Percentiles rank a stretch among this genome's conserved stretches.
Evolutionary conservation across 2,888 invertebrate species (phyloP).

Genomic region (Heliconius aoede): DNA sequence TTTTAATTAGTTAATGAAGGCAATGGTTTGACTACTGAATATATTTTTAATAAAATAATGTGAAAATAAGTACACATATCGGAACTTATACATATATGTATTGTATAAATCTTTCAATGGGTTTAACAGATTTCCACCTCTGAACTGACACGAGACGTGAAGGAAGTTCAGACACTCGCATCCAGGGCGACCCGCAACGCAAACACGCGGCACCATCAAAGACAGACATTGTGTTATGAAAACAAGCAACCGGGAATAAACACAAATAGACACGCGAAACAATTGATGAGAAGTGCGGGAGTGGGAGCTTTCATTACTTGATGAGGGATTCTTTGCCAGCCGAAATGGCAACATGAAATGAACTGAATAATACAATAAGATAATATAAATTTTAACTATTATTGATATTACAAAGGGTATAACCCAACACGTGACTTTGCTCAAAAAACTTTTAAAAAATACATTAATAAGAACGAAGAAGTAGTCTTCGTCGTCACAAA

Average conservation of each 20-base stretch:
- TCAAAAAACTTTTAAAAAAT: no score
- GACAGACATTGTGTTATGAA: conserved; percentile 81
- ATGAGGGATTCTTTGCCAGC: conserved; percentile 63
- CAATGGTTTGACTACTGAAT: background rate
- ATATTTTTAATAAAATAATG: background rate
- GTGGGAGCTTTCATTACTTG: conserved; percentile 61
- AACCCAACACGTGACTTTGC: no score
- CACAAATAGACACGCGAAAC: conserved; percentile 79
- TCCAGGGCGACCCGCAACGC: conserved; percentile 67
- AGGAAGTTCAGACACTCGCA: conserved; percentile 46
- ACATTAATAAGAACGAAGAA: no score
- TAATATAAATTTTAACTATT: background rate
- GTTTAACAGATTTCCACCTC: conserved; percentile 9
- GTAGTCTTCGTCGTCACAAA: background rate
- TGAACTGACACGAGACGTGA: conserved; percentile 22
- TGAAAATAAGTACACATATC: background rate
- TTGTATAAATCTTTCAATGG: conserved; percentile 7
- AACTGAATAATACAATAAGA: background rate
- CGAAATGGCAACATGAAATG: conserved; percentile 56
- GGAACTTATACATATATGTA: background rate
- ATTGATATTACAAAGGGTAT: no score
- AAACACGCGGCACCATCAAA: conserved; percentile 77
- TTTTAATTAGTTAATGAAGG: background rate
- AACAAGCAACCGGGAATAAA: conserved; percentile 79
- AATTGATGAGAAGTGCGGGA: conserved; percentile 73